A percentile compares a stretch with the other conserved stretches of the same genome.
phyloP scores from a whole-genome alignment of 1,140 invertebrate genomes.

The Scaptomyza graminum region DNA sequence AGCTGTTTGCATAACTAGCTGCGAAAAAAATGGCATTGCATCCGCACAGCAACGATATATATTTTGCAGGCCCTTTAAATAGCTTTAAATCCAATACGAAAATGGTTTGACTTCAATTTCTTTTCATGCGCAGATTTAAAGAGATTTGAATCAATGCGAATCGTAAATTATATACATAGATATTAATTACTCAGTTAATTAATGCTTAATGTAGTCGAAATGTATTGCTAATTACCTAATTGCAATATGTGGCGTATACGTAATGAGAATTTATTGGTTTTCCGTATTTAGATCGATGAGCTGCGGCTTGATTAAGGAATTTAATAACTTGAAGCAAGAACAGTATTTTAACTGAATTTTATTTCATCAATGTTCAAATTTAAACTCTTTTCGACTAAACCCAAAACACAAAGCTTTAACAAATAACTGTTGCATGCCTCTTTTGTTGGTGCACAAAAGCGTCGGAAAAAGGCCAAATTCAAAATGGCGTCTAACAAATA shows the following conservation, averaged over 20 bases:
- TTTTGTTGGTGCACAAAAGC: not conserved
- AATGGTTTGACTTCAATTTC: not conserved
- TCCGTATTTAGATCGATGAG: not conserved
- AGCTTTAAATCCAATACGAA: not conserved
- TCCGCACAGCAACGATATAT: not conserved
- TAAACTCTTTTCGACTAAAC: no score
- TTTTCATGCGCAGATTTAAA: not conserved
- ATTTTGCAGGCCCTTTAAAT: not conserved
- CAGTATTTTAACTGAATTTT: not conserved
- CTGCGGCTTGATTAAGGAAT: not conserved
- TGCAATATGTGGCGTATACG: slow-evolving; percentile 44
- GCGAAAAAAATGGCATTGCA: not conserved
- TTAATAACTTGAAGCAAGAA: not conserved
- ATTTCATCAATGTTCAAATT: no score
- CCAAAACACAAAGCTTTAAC: slow-evolving; percentile 4
- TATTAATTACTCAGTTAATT: slow-evolving; percentile 65
- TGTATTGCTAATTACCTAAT: slow-evolving; percentile 44
- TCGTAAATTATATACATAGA: slow-evolving; percentile 17
- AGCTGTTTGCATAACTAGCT: slow-evolving; percentile 42
- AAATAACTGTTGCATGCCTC: slow-evolving; percentile 69
- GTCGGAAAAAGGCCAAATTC: slow-evolving; percentile 32
- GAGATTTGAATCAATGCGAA: not conserved
- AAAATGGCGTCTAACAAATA: slow-evolving; percentile 61
- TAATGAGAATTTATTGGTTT: slow-evolving; percentile 43
- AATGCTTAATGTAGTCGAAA: slow-evolving; percentile 50